These are phyloP conservation scores for Thymelicus acteon DNA, from an alignment of 2,888 invertebrate genomes.

Conservation along the genomic window DNA sequence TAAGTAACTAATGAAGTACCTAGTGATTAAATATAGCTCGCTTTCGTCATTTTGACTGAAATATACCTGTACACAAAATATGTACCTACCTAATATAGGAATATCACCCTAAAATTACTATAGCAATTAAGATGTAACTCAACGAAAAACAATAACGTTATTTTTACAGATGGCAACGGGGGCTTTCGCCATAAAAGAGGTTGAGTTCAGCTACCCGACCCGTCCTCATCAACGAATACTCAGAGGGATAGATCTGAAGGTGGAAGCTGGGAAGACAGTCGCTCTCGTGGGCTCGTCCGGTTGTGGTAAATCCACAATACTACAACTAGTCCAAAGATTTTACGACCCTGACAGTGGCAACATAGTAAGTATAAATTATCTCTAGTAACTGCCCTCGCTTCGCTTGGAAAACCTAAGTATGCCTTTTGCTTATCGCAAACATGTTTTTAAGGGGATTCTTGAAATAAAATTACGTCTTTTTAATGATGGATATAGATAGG, in stretches of 20 bases:
- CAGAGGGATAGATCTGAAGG: slow-evolving; percentile 87
- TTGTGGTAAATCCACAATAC: slow-evolving; percentile 92
- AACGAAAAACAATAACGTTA: background rate
- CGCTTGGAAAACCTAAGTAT: no score
- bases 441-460: no score
- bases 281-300: slow-evolving; percentile 90
- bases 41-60: no score
- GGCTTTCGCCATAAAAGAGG: slow-evolving; percentile 87
- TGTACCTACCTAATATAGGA: no score
- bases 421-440: no score
- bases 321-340: slow-evolving; percentile 91
- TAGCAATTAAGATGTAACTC: no score
- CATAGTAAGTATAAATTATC: slow-evolving; percentile 62
- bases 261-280: slow-evolving; percentile 89
- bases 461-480: no score
- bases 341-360: slow-evolving; percentile 90
- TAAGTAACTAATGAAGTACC: no score
- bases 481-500: no score
- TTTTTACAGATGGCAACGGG: slow-evolving; percentile 84
- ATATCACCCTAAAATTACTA: no score
- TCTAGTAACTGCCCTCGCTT: background rate
- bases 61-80: no score
- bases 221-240: slow-evolving; percentile 89
- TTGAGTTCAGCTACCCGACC: slow-evolving; percentile 93
- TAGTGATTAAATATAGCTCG: no score